Evolutionary conservation across 1,140 invertebrate species (phyloP), one percentile per base, ranked within the genome.

Genomic region (Eulimnadia texana): DNA sequence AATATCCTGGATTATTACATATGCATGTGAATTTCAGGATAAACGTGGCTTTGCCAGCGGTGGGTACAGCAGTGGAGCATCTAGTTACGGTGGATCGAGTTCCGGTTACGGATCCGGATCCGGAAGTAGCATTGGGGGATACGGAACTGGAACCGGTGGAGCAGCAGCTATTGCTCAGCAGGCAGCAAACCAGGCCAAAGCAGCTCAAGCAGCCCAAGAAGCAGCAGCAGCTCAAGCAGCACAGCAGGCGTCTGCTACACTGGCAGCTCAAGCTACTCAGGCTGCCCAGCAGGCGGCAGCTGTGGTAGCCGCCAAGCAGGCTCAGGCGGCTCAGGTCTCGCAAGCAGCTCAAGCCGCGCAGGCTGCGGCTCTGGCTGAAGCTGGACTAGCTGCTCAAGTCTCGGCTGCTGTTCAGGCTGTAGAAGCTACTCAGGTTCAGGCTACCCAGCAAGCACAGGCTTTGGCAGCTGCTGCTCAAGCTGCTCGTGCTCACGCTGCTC

Each of bases 51-150:
- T 75, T 72, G 24, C 76, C 0, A 56, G 54, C 76, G n/a, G 82
- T 70, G 70, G 84, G 80, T 22, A 81, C n/a, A n/a, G n/a, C 80
- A 3, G 80, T 80, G n/a, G 81, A 78, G 23, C 81, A 63, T 23
- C 50, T n/a, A n/a, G n/a, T n/a, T n/a, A n/a, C 58, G 61, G 81
- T 77, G 47, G 82, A 66, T 13, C n/a, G 27, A 28, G 54, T 16
- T 9, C 9, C 2, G 58, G 57, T 47, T 62, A 62, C 33, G 64
- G 63, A 2, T 57, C 60, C 9, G 64, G 63, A 24, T 58, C 57
- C 13, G 54, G 54, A 10, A 28, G 54, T n/a, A 25, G 54, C 20
- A 28, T 28, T 3, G 54, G 25, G 3, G 54, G 54, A 27, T 56
- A 56, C 16, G 54, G 54, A 11, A 25, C 27, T 49, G 60, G 58